Base-by-base conservation (phyloP, 2,113 vertebrate species). In the Willisornis vidua region DNA sequence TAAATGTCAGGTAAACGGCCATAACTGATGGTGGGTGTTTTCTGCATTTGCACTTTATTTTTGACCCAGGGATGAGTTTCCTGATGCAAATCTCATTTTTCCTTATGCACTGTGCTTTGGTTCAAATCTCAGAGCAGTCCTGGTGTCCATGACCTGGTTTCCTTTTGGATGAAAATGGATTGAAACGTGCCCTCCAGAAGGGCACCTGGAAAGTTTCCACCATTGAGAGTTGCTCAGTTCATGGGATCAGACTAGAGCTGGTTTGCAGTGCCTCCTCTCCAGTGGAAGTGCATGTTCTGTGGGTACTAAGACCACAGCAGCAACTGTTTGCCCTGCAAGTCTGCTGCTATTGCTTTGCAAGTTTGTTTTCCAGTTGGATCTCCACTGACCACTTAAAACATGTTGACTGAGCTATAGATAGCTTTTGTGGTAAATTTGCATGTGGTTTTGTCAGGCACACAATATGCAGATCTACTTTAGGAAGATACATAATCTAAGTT, bases 31-130 rank as follows among this genome's bases (percentile, higher is more conserved):
- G 72, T 0, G 0, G 9, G 25, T 46, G 49, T 41, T 86, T 92
- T 90, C 83, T 90, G 67, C 26, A 22, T 76, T 81, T 89, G 45
- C 68, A 67, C 85, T 82, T 93, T 80, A 66, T 83, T 93, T 94
- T 87, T 88, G 88, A 93, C 67, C 43, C 18, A 41, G 35, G 29
- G 45, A 23, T 61, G 58, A 72, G n/a, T 23, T 37, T 37, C 82
- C 35, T 75, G 52, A 83, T 82, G 74, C 67, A 85, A 85, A 85
- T 87, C 62, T 79, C 35, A 1, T 55, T 94, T 77, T 85, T 94
- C 35, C 10, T 74, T 61, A 4, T 13, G 33, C 16, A 25, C 49
- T 7, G 19, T 77, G 84, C 68, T 89, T 84, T 81, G 46, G 14
- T 81, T 87, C 3, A 24, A 77, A 61, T 81, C 61, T 90, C 45